Percentiles rank a stretch among this genome's conserved stretches.
Conservation (phyloP, 2,113 vertebrate genomes). For the Callipepla squamata region DNA sequence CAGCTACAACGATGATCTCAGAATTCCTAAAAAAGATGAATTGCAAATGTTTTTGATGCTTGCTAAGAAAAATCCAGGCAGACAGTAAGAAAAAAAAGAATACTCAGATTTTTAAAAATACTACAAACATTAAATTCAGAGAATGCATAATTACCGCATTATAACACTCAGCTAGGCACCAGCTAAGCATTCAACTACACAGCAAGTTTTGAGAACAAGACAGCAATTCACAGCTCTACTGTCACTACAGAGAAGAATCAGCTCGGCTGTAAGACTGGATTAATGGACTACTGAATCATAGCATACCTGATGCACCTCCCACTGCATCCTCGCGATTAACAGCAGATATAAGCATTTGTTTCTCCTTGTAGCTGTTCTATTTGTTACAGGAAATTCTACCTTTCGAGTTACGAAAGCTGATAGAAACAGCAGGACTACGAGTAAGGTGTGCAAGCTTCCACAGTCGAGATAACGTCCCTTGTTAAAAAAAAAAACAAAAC, state of each 20-base stretch:
- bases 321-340: neutral
- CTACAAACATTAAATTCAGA: neutral
- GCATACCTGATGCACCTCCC: neutral
- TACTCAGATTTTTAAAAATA: neutral
- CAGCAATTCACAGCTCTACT: neutral
- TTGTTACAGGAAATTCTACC: neutral
- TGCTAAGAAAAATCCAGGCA: neutral
- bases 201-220: neutral
- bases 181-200: neutral
- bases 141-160: neutral
- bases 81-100: neutral
- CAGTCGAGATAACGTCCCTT: neutral
- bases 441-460: neutral
- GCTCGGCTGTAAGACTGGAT: neutral
- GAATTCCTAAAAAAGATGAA: conserved; percentile 2
- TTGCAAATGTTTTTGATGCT: neutral
- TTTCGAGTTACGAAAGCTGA: neutral
- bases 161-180: neutral
- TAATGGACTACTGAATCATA: neutral
- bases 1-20: neutral
- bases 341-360: neutral
- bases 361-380: neutral
- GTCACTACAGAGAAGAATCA: neutral
- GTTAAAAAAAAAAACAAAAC: neutral
- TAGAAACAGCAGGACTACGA: neutral